Conservation (phyloP, 2,113 vertebrate species). For the Charadrius vociferus region DNA sequence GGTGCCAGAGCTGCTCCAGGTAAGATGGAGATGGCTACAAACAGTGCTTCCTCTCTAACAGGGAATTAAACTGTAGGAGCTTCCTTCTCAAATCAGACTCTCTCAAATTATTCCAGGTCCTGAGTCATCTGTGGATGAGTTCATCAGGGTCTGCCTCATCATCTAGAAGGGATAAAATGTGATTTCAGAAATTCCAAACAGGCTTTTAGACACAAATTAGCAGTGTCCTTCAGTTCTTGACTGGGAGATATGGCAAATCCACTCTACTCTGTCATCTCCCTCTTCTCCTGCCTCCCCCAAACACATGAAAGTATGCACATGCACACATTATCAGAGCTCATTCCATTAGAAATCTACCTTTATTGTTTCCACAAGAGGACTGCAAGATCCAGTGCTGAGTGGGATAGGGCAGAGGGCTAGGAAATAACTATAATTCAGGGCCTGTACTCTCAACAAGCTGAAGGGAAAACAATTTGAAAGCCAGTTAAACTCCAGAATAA, state of each 20-base stretch:
- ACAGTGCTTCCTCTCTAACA: background rate
- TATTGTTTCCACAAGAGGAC: background rate
- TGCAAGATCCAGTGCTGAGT: background rate
- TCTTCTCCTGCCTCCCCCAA: background rate
- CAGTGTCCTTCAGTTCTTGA: background rate
- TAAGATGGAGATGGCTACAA: background rate
- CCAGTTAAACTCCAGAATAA: background rate
- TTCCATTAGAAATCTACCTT: background rate
- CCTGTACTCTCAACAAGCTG: background rate
- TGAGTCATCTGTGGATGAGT: background rate
- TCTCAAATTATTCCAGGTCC: background rate
- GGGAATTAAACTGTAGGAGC: background rate
- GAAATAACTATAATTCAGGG: background rate
- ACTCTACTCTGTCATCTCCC: background rate
- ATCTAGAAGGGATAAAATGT: background rate
- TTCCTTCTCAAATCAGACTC: background rate
- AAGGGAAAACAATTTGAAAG: background rate
- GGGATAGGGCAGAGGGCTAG: background rate
- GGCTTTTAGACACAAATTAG: background rate
- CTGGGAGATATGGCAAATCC: background rate
- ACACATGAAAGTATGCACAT: fast-evolving
- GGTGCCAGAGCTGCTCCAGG: background rate
- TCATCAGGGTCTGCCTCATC: background rate
- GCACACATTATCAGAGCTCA: background rate
- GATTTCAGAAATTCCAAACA: background rate